Conservation (phyloP, 2,888 invertebrate species). For the Hirtodrosophila confusa region DNA sequence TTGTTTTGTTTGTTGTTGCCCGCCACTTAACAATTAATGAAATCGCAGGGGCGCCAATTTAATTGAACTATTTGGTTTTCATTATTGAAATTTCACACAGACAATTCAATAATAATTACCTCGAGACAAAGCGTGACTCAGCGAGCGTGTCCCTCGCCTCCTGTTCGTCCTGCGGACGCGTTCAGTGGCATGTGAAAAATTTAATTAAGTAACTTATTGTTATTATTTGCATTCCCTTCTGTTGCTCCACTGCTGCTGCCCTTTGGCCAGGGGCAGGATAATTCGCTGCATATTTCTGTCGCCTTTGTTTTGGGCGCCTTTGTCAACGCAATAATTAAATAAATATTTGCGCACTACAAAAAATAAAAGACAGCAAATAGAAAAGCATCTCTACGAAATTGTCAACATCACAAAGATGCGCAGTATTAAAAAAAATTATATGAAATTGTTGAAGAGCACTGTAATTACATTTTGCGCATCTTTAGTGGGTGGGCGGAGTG, state of each 20-base stretch:
- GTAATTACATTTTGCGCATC: slow-evolving; percentile 9
- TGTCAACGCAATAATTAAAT: slow-evolving; percentile 68
- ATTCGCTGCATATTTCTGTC: slow-evolving; percentile 58
- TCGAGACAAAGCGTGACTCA: slow-evolving; percentile 45
- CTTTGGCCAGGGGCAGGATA: slow-evolving; percentile 45
- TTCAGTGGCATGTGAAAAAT: slow-evolving; percentile 64
- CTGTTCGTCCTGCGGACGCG: slow-evolving; percentile 38
- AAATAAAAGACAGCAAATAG: slow-evolving; percentile 2
- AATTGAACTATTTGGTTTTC: slow-evolving; percentile 76
- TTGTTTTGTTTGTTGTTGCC: neutral
- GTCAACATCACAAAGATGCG: slow-evolving; percentile 28
- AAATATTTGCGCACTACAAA: slow-evolving; percentile 60
- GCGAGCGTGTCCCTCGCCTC: slow-evolving; percentile 7
- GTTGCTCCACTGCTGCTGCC: slow-evolving; percentile 1
- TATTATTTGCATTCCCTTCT: slow-evolving; percentile 72
- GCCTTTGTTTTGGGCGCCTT: slow-evolving; percentile 42
- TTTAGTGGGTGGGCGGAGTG: slow-evolving; percentile 16
- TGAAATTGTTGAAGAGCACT: slow-evolving; percentile 23
- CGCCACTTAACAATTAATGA: slow-evolving; percentile 57
- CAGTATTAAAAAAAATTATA: slow-evolving; percentile 17
- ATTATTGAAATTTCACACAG: slow-evolving; percentile 71
- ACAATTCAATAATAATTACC: slow-evolving; percentile 75
- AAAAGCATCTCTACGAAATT: slow-evolving; percentile 40
- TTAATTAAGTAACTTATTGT: slow-evolving; percentile 78
- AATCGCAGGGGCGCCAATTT: slow-evolving; percentile 36